Conservation (phyloP, 2,797 vertebrate species). For the Coluber constrictor region DNA sequence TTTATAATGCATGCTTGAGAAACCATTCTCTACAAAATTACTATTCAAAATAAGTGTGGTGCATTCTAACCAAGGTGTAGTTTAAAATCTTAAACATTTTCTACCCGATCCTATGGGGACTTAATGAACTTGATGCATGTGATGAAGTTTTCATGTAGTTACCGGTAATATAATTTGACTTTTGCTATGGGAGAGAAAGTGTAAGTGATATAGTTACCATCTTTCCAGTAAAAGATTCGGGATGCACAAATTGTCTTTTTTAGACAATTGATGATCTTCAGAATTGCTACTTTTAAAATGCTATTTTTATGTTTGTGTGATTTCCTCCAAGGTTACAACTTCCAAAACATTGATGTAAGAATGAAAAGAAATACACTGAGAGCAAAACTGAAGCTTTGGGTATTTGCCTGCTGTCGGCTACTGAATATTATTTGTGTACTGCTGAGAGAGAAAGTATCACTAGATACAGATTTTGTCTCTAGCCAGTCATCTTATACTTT, state of each 20-base stretch:
- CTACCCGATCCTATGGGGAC: background rate
- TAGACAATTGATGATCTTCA: background rate
- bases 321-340: background rate
- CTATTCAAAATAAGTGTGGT: background rate
- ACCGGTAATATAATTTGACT: background rate
- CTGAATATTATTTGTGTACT: background rate
- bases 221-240: background rate
- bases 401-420: background rate
- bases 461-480: background rate
- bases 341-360: background rate
- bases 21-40: background rate
- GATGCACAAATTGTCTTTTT: background rate
- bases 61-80: background rate
- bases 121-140: background rate
- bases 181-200: background rate
- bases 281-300: background rate
- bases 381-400: background rate
- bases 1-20: background rate
- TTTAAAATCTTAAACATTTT: background rate
- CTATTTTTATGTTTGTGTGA: background rate
- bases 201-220: background rate
- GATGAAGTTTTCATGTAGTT: background rate
- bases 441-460: background rate
- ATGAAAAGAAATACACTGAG: background rate
- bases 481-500: background rate